Conservation (phyloP, 92 coral and sea anemone genomes). For the Epizoanthus illoricatus region DNA sequence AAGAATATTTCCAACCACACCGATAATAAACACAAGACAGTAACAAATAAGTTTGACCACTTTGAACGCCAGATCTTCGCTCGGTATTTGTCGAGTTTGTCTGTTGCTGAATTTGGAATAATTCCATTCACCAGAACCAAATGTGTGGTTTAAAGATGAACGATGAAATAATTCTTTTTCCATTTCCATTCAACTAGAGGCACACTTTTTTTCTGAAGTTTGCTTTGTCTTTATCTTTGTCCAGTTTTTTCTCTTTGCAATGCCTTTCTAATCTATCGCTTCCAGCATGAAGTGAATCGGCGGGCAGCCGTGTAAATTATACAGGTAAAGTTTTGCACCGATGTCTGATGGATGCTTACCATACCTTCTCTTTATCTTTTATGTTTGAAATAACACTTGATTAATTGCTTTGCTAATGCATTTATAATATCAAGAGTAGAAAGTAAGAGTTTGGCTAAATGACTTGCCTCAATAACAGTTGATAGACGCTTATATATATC, state of each 20-base stretch:
- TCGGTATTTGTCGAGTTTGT: background rate
- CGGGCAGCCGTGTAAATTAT: background rate
- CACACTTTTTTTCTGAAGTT: too few relatives aligned
- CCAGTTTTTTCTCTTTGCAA: background rate
- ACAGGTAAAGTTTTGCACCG: too few relatives aligned
- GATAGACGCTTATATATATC: too few relatives aligned
- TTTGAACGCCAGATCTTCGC: constrained; percentile 71
- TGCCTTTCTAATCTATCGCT: background rate
- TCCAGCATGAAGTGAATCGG: background rate
- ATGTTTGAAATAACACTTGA: background rate
- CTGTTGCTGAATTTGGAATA: background rate
- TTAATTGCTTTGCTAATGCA: background rate
- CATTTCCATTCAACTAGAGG: background rate
- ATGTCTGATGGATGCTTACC: too few relatives aligned
- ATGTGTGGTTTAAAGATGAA: background rate
- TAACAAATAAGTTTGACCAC: constrained; percentile 70
- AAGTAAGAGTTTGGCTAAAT: constrained; percentile 9
- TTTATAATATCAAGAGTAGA: background rate
- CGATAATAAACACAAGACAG: constrained; percentile 70
- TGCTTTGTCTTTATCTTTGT: too few relatives aligned
- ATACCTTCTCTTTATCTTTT: background rate
- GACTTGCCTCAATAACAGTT: background rate
- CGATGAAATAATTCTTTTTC: background rate
- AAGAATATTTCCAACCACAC: constrained; percentile 73
- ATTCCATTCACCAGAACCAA: background rate